Conservation (phyloP, 2,888 invertebrate genomes). For the Oscheius myriophilus region DNA sequence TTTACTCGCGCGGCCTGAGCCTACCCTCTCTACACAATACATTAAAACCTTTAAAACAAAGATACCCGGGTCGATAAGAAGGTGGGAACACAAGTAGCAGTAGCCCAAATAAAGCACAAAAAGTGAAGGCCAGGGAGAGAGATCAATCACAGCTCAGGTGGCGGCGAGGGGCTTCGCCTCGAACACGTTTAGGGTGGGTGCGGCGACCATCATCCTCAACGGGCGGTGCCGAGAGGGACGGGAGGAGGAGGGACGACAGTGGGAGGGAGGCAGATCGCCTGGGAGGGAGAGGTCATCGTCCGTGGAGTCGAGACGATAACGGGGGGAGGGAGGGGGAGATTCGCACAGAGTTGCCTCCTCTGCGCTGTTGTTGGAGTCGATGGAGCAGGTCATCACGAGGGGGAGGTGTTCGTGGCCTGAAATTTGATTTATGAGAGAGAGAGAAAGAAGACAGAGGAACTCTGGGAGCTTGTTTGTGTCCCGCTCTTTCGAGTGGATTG, state of each 20-base stretch:
- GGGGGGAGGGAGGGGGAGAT: conserved; percentile 11
- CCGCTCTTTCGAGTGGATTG: no score
- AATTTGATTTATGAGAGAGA: neutral
- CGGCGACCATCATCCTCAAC: conserved; percentile 36
- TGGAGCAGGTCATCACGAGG: conserved; percentile 29
- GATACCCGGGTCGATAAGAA: no score
- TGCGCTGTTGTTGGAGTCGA: conserved; percentile 19
- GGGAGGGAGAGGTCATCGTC: conserved; percentile 14
- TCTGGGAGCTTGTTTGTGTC: no score
- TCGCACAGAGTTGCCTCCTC: conserved; percentile 34
- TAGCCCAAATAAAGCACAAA: no score
- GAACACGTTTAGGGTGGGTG: conserved; percentile 44
- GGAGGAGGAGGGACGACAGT: conserved; percentile 10
- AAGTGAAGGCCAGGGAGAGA: no score
- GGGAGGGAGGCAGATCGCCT: neutral
- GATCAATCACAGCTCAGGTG: neutral
- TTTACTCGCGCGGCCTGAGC: no score
- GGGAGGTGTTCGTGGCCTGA: conserved; percentile 29
- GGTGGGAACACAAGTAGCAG: no score
- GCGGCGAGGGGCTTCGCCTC: conserved; percentile 34
- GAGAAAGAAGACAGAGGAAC: no score
- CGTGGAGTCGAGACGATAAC: conserved; percentile 18
- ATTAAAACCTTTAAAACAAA: no score
- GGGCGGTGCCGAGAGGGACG: conserved; percentile 48
- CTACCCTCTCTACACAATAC: no score